Base-by-base conservation (phyloP, 2,113 vertebrate species). In the Notothenia rossii region DNA sequence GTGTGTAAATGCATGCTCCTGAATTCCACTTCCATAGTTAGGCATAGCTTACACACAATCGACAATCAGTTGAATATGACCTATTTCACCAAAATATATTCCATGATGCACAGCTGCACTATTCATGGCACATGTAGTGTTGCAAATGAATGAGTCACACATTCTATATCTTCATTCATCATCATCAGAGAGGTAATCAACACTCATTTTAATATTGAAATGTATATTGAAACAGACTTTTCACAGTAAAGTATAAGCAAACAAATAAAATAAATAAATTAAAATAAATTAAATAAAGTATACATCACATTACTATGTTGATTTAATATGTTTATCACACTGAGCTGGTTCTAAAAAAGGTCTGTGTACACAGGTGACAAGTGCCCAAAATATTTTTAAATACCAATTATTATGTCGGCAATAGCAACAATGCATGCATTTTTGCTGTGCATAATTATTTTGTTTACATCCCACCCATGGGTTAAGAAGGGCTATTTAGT, bases 401-500 rank as follows among this genome's bases (percentile, higher is more conserved):
- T 58, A 59, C 33, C 13, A 25, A 46, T 60, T 68, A 15, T 50
- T 9, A 55, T n/a, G 36, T 61, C 2, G 12, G 11, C 46, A 54
- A 51, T 20, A 10, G 12, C 1, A 40, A 43, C 11, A 9, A 15
- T 7, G 5, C 58, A 10, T 45, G 2, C 45, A 46, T 59, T 17
- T 10, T 60, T 60, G 36, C 46, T 0, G 25, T 70, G 60, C 29
- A 45, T 55, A 20, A 0, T 53, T 20, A 45, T 18, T 60, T 7
- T 67, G 48, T 72, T 61, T 77, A 55, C 40, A 72, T 14, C 13
- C 1, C 3, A 10, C 50, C 75, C 18, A 45, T 64, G 5, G 75
- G 63, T 66, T 12, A 40, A 60, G 60, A 75, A 61, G 54, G 46
- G 51, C 11, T 29, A 53, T 78, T 71, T 76, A 61, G 36, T 61